Percentiles rank a stretch among this genome's conserved stretches.
Evolutionary conservation across 2,888 invertebrate species (phyloP).

Genomic region (Rhingia campestris): DNA sequence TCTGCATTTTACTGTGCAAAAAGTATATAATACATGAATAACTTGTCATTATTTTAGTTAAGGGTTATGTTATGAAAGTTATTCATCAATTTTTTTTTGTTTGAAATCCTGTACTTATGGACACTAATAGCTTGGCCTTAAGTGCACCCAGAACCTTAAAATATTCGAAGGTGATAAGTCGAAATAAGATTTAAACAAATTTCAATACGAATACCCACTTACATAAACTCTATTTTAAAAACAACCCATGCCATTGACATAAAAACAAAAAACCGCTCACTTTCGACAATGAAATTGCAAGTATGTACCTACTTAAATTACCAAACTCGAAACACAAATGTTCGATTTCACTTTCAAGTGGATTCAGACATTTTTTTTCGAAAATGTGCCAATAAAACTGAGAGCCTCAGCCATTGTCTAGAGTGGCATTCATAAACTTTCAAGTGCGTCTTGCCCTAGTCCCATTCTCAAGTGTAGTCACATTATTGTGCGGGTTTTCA

Average conservation of each 20-base stretch:
- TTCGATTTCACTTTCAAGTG: constrained; percentile 33
- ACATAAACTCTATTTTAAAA: too few relatives aligned
- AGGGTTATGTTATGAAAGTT: too few relatives aligned
- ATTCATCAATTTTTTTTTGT: too few relatives aligned
- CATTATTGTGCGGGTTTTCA: constrained; percentile 52
- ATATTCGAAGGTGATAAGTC: too few relatives aligned
- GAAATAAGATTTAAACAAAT: too few relatives aligned
- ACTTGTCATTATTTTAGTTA: too few relatives aligned
- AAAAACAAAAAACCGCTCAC: neutral
- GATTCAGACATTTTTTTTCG: constrained; percentile 1
- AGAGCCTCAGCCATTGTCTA: constrained; percentile 46
- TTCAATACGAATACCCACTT: too few relatives aligned
- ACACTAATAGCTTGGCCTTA: too few relatives aligned
- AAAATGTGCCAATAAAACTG: constrained; percentile 53
- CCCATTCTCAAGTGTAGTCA: constrained; percentile 44
- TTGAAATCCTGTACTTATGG: too few relatives aligned
- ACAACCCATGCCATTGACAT: neutral
- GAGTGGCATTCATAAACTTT: constrained; percentile 37
- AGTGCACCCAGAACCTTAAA: too few relatives aligned
- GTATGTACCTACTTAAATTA: neutral
- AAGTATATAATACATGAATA: too few relatives aligned
- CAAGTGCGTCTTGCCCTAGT: constrained; percentile 34
- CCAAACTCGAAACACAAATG: constrained; percentile 1
- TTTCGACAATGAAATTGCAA: constrained; percentile 9
- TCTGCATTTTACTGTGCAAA: too few relatives aligned